A percentile compares a stretch with the other conserved stretches of the same genome.
Conservation (phyloP, 2,113 vertebrate species). For the Oryzias woworae region DNA sequence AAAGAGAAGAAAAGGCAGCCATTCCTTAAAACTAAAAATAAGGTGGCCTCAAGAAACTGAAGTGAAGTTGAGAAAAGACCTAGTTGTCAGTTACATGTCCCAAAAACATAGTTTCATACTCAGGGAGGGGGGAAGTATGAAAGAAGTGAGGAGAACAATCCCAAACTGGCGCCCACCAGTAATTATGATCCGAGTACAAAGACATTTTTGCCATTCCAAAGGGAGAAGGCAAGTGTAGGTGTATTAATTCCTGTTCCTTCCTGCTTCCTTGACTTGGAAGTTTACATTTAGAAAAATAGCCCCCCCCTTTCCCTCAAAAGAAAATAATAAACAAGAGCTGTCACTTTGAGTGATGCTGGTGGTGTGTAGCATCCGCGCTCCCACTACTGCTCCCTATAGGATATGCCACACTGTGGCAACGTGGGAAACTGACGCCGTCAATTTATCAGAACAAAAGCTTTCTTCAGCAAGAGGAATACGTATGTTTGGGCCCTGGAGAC, state of each 20-base stretch:
- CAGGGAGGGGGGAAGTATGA: constrained; percentile 22
- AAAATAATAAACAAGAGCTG: constrained; percentile 66
- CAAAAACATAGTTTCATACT: constrained; percentile 57
- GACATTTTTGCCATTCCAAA: constrained; percentile 65
- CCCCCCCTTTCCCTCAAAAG: constrained; percentile 49
- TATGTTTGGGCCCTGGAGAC: constrained; percentile 74
- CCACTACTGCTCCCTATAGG: constrained; percentile 71
- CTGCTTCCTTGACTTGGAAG: constrained; percentile 69
- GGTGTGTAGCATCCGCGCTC: constrained; percentile 62
- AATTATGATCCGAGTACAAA: constrained; percentile 73
- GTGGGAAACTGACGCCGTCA: constrained; percentile 78
- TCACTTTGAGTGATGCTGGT: constrained; percentile 74
- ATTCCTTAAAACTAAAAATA: constrained; percentile 52
- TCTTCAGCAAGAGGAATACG: constrained; percentile 67
- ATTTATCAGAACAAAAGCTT: constrained; percentile 81
- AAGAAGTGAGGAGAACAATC: constrained; percentile 58
- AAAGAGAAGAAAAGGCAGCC: constrained; percentile 12
- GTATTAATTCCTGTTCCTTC: constrained; percentile 72
- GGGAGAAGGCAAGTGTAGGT: constrained; percentile 71
- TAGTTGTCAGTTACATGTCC: constrained; percentile 48
- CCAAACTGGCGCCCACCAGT: constrained; percentile 67
- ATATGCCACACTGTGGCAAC: constrained; percentile 65
- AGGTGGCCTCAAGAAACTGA: constrained; percentile 20
- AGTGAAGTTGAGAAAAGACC: constrained; percentile 58
- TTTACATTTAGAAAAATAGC: constrained; percentile 71